phyloP scores from a whole-genome alignment of 1,140 invertebrate genomes.

The Uloborus diversus region DNA sequence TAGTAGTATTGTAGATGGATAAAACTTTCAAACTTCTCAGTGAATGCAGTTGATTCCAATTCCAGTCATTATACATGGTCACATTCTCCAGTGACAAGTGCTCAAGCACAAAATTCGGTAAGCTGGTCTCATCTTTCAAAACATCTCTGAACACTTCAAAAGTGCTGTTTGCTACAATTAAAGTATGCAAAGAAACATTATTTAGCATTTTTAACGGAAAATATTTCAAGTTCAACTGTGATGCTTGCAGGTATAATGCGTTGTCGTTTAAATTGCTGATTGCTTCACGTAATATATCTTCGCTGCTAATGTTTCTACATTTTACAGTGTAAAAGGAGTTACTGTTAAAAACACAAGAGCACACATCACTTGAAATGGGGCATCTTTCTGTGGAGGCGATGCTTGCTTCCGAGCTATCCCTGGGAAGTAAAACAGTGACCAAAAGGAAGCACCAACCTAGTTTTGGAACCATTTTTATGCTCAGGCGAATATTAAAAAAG shows the following conservation, averaged over 20 bases:
- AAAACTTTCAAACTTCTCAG: conserved; percentile 5
- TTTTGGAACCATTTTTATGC: conserved; percentile 3
- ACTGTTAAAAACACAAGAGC: background rate
- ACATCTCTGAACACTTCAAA: background rate
- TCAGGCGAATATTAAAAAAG: background rate
- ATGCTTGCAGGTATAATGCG: background rate
- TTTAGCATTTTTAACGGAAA: background rate
- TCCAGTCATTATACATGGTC: background rate
- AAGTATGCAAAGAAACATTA: conserved; percentile 8
- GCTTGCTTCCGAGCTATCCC: background rate
- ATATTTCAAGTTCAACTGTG: background rate
- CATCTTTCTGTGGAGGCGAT: background rate
- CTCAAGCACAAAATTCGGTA: background rate
- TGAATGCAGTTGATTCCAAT: background rate
- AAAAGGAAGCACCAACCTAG: background rate
- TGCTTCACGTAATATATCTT: background rate
- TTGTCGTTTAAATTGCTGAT: background rate
- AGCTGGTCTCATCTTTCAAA: background rate
- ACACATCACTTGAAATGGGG: background rate
- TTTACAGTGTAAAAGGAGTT: background rate
- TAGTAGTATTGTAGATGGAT: conserved; percentile 1
- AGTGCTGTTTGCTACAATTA: conserved; percentile 27
- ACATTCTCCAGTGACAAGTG: conserved; percentile 38
- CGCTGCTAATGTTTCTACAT: background rate
- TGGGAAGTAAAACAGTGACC: background rate